Evolutionary conservation across 2,797 vertebrate species (phyloP).

Genomic region (Sebastes reedi): DNA sequence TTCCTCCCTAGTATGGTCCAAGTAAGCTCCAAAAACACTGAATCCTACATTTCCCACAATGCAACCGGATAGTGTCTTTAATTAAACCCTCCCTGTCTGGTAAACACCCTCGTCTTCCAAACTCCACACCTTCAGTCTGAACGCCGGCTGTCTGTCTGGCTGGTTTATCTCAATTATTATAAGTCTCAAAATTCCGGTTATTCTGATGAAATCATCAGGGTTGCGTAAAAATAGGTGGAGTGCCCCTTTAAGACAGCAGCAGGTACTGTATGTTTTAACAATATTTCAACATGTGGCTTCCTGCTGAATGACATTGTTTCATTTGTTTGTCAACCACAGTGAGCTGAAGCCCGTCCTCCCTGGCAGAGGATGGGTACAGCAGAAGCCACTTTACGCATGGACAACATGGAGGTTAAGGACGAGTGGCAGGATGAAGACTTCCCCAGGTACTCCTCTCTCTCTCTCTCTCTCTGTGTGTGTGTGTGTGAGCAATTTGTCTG

Average conservation of each 20-base stretch:
- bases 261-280: background rate
- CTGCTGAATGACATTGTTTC: background rate
- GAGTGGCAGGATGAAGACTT: slow-evolving; percentile 96
- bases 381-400: slow-evolving; percentile 92
- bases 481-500: slow-evolving; percentile 7
- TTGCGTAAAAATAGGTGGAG: slow-evolving; percentile 19
- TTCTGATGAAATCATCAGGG: background rate
- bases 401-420: slow-evolving; percentile 91
- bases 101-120: slow-evolving; percentile 3
- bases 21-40: background rate
- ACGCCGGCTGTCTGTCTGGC: background rate
- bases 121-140: slow-evolving; percentile 21
- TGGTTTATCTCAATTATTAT: background rate
- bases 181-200: background rate
- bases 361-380: slow-evolving; percentile 89
- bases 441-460: slow-evolving; percentile 82
- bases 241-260: background rate
- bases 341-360: slow-evolving; percentile 57
- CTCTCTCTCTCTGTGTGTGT: background rate
- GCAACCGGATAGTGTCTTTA: background rate
- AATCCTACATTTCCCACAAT: slow-evolving; percentile 20
- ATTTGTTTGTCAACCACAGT: slow-evolving; percentile 42
- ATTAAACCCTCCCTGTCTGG: background rate
- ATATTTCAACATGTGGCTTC: background rate
- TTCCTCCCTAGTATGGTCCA: background rate